Percentiles rank a stretch among this genome's conserved stretches.
Conservation (phyloP, 2,888 invertebrate species). For the Flexamia atlantica region DNA sequence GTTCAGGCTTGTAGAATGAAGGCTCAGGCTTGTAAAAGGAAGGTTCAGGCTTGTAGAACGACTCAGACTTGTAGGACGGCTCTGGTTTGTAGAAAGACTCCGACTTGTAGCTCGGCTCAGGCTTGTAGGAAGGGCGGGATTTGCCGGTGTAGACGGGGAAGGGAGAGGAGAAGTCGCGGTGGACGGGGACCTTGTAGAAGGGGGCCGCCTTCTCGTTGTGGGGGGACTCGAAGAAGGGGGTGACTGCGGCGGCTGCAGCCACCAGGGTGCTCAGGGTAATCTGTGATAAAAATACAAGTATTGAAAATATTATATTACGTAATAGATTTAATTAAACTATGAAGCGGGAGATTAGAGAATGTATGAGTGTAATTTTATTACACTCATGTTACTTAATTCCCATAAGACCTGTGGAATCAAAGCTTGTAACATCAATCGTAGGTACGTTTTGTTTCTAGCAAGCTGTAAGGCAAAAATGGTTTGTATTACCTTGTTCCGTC, state of each 20-base stretch:
- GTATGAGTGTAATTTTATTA: too few species aligned
- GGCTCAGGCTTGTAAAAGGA: constrained; percentile 10
- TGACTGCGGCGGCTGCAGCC: background rate
- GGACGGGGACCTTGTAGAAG: constrained; percentile 54
- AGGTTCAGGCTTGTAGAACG: constrained; percentile 15
- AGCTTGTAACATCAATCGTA: too few species aligned
- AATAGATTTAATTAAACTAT: too few species aligned
- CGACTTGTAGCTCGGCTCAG: background rate
- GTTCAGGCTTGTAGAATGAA: constrained; percentile 12
- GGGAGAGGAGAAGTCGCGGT: constrained; percentile 14
- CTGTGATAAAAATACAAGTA: constrained; percentile 3
- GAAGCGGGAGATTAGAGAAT: too few species aligned
- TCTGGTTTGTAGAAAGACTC: constrained; percentile 2
- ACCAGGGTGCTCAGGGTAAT: background rate
- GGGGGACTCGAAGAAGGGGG: constrained; percentile 57
- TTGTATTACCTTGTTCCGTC: too few species aligned
- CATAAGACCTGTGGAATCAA: too few species aligned
- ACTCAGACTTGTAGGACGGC: background rate
- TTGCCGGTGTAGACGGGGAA: constrained; percentile 30
- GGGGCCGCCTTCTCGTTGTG: constrained; percentile 42
- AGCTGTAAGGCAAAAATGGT: too few species aligned
- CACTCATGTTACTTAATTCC: too few species aligned
- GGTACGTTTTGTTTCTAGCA: too few species aligned
- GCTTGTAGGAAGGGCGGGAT: constrained; percentile 9
- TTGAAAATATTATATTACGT: too few species aligned